These are phyloP conservation scores for Andrena haemorrhoa DNA, from an alignment of 2,888 invertebrate genomes.

Conservation along the genomic window DNA sequence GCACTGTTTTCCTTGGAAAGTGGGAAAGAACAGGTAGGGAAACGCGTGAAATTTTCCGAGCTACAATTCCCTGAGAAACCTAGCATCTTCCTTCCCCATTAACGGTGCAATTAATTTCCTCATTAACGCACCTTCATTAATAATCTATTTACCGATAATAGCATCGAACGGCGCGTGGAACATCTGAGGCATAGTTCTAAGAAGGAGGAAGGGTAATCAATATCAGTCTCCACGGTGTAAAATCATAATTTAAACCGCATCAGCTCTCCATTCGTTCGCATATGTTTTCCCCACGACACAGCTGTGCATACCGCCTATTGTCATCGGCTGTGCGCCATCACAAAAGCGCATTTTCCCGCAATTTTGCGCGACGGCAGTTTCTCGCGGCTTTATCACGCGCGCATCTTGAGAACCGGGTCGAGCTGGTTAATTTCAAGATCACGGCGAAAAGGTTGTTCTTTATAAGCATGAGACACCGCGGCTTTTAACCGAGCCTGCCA, in stretches of 20 bases:
- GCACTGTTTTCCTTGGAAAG: background rate
- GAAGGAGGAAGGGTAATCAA: conserved; percentile 6
- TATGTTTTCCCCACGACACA: conserved; percentile 21
- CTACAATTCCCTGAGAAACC: conserved; percentile 35
- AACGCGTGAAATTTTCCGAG: conserved; percentile 40
- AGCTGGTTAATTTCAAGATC: conserved; percentile 77
- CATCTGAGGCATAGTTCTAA: background rate
- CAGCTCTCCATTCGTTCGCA: background rate
- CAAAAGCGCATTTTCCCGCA: conserved; percentile 60
- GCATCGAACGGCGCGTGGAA: background rate
- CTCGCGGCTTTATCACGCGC: conserved; percentile 52
- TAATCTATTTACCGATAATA: conserved; percentile 3
- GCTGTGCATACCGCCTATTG: conserved; percentile 47
- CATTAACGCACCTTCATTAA: conserved; percentile 17
- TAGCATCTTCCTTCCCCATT: background rate
- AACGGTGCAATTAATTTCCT: conserved; percentile 1
- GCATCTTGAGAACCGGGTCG: conserved; percentile 74
- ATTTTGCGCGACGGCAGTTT: conserved; percentile 64
- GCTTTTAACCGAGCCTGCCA: conserved; percentile 33
- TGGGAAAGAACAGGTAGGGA: conserved; percentile 6
- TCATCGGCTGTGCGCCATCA: conserved; percentile 22
- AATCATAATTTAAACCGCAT: background rate
- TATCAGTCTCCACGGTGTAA: background rate
- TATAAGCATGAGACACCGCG: conserved; percentile 42
- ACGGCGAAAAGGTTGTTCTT: conserved; percentile 72